phyloP scores from a whole-genome alignment of 2,888 invertebrate genomes.

The Drosophila borealis region DNA sequence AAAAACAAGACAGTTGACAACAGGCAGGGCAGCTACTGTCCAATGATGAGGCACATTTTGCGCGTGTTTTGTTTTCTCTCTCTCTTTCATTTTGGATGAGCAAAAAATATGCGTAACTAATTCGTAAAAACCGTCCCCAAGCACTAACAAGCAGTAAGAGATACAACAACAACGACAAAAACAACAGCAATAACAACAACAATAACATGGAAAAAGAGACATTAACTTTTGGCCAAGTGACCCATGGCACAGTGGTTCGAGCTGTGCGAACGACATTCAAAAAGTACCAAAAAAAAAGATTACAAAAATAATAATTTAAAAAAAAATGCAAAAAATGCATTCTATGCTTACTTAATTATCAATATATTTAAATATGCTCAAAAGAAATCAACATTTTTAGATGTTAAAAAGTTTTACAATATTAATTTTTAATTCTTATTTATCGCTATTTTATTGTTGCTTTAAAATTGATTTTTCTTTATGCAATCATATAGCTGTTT shows the following conservation, averaged over 20 bases:
- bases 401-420: no score
- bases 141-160: slow-evolving; percentile 1
- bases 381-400: no score
- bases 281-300: no score
- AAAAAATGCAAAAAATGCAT: no score
- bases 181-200: slow-evolving; percentile 13
- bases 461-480: no score
- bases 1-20: slow-evolving; percentile 18
- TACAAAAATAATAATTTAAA: no score
- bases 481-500: no score
- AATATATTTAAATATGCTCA: no score
- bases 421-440: no score
- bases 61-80: neutral
- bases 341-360: no score
- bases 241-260: slow-evolving; percentile 28
- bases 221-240: slow-evolving; percentile 23
- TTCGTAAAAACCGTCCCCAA: slow-evolving; percentile 5
- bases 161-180: slow-evolving; percentile 8
- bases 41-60: slow-evolving; percentile 35
- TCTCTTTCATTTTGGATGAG: slow-evolving; percentile 23
- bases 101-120: slow-evolving; percentile 50
- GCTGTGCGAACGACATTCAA: neutral
- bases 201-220: slow-evolving; percentile 29
- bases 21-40: slow-evolving; percentile 28
- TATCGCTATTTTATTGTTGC: no score